These are phyloP conservation scores for Cervus canadensis DNA, from an alignment of 2,113 vertebrate genomes.

Conservation along the genomic window DNA sequence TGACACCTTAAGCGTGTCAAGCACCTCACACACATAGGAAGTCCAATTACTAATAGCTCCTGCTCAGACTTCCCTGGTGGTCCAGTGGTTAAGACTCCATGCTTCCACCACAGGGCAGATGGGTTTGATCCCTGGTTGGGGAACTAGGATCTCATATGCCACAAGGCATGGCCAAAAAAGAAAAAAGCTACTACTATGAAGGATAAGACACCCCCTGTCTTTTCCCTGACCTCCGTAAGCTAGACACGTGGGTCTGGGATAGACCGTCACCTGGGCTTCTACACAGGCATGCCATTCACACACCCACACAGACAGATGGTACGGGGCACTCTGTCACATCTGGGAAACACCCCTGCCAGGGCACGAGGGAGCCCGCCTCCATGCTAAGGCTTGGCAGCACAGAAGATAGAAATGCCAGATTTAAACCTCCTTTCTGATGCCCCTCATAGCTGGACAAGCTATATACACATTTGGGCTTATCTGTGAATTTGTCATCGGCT, in stretches of 20 bases:
- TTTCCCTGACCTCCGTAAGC: not conserved
- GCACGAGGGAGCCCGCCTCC: accelerated
- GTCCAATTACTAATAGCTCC: not conserved
- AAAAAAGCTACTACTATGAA: not conserved
- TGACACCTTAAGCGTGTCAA: not conserved
- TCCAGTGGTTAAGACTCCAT: not conserved
- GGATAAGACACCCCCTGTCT: not conserved
- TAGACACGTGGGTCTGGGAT: not conserved
- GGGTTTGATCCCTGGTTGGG: not conserved
- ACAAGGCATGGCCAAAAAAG: not conserved
- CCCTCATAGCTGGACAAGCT: not conserved
- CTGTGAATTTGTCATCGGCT: not conserved
- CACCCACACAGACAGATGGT: not conserved
- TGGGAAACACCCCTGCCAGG: not conserved
- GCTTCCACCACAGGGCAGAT: not conserved
- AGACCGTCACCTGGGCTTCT: not conserved
- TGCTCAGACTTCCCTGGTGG: not conserved
- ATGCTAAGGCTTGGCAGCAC: not conserved
- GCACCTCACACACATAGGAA: not conserved
- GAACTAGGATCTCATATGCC: not conserved
- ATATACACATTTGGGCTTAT: not conserved
- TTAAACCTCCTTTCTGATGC: not conserved
- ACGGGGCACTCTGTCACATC: not conserved
- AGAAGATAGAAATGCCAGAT: not conserved
- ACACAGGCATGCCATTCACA: not conserved